Percentiles rank a stretch among this genome's conserved stretches.
phyloP scores from a whole-genome alignment of 2,888 invertebrate genomes.

The Tryphoninae sp. region DNA sequence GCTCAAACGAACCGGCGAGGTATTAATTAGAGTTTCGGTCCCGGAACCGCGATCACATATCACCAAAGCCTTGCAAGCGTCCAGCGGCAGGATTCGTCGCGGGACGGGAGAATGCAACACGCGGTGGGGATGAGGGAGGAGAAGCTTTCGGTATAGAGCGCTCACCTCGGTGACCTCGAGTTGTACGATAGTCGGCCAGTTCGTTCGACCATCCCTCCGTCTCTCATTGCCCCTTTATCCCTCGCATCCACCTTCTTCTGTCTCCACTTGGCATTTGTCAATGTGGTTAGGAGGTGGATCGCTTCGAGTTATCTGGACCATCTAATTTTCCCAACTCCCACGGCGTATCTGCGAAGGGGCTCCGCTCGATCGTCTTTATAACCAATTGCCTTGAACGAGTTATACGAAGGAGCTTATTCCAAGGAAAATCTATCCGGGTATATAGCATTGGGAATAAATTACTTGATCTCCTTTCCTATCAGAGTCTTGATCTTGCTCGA shows the following conservation, averaged over 20 bases:
- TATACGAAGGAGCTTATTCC: conserved; percentile 22
- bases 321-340: conserved; percentile 36
- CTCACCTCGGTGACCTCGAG: conserved; percentile 41
- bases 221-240: background rate
- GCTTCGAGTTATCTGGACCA: conserved; percentile 50
- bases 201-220: background rate
- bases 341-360: background rate
- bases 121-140: too few relatives aligned
- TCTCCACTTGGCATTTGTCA: conserved; percentile 50
- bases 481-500: conserved; percentile 22
- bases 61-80: conserved; percentile 73
- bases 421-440: conserved; percentile 16
- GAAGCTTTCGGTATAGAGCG: conserved; percentile 21
- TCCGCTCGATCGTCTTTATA: conserved; percentile 31
- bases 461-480: conserved; percentile 21
- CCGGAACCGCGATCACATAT: conserved; percentile 80
- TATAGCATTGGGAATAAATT: conserved; percentile 31
- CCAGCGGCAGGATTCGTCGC: conserved; percentile 35
- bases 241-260: background rate
- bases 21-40: conserved; percentile 81
- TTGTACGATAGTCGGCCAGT: background rate
- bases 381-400: conserved; percentile 52
- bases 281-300: conserved; percentile 32
- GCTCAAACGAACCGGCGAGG: conserved; percentile 80
- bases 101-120: conserved; percentile 26